Percentiles rank a stretch among this genome's conserved stretches.
Evolutionary conservation across 2,888 invertebrate species (phyloP).

Genomic region (Rhodophaea formosa): DNA sequence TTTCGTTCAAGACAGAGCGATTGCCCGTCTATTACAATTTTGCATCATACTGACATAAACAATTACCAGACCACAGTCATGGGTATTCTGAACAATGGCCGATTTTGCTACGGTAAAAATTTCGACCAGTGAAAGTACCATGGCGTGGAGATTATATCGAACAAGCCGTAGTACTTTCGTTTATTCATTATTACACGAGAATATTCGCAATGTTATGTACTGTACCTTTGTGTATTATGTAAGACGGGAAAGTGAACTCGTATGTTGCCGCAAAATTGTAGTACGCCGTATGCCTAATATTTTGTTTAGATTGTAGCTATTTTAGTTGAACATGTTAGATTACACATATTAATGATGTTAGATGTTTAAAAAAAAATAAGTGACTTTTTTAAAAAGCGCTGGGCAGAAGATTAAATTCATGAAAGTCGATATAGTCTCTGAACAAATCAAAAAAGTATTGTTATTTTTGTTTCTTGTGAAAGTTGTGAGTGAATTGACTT

Average conservation of each 20-base stretch:
- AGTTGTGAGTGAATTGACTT: no score
- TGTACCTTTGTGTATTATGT: slow-evolving; percentile 1
- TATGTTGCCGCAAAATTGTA: background rate
- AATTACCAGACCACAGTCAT: background rate
- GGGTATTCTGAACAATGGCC: slow-evolving; percentile 8
- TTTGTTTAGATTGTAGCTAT: no score
- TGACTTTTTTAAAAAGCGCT: no score
- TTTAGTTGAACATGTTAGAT: no score
- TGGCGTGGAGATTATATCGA: slow-evolving; percentile 12
- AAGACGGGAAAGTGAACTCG: background rate
- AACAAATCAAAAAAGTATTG: no score
- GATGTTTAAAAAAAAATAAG: no score
- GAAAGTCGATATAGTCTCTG: no score
- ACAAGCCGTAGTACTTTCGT: slow-evolving; percentile 14
- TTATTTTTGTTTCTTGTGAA: no score
- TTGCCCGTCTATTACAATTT: background rate
- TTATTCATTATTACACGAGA: slow-evolving; percentile 6
- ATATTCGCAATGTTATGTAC: background rate
- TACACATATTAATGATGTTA: no score
- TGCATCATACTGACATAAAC: background rate
- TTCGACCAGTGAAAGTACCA: slow-evolving; percentile 16
- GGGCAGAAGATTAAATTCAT: no score
- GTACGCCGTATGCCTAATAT: no score
- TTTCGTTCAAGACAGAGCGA: background rate
- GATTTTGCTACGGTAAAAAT: slow-evolving; percentile 9